Base-by-base conservation (phyloP, 2,113 vertebrate species). In the Perca flavescens region DNA sequence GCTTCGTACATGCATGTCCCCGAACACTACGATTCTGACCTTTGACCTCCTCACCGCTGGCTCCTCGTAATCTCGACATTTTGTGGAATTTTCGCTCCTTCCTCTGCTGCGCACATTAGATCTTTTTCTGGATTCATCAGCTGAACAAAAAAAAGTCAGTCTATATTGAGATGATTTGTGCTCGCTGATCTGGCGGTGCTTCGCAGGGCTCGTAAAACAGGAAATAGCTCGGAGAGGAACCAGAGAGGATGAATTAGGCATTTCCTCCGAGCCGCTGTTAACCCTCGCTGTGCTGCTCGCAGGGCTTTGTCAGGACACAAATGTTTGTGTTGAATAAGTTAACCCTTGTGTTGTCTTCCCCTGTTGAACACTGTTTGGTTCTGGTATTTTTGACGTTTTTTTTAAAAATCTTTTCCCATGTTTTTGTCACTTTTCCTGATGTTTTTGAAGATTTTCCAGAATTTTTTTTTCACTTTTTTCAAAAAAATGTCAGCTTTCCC, bases 201-300 rank as follows among this genome's bases (percentile, higher is more conserved):
- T 77, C 65, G 72, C 36, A 14, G 70, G 64, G 12, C 82, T 86
- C 62, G 50, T 91, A 89, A 83, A 89, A 93, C 86, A 93, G 92
- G 91, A 94, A 93, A 92, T 91, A 84, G 69, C 90, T 89, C 21
- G 0, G 54, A 83, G 72, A 87, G 88, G 84, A 92, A 84, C 82
- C 87, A 78, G 72, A 89, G 87, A 86, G 89, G 77, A 90, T 89
- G 84, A 93, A 92, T 88, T 74, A 82, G 92, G 91, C 82, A 91
- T 93, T 94, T 93, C 92, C 90, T 93, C 71, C 73, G 52, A 56
- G 76, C 78, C 9, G 63, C 58, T 47, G 83, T 91, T 91, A 91
- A 93, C 89, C 79, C 91, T 84, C 58, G 53, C 36, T 5, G 36
- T 56, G 52, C 82, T 58, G 77, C 81, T 76, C 62, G 3, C 0